Evolutionary conservation across 2,113 vertebrate species (phyloP).

Genomic region (Aramus guarauna): DNA sequence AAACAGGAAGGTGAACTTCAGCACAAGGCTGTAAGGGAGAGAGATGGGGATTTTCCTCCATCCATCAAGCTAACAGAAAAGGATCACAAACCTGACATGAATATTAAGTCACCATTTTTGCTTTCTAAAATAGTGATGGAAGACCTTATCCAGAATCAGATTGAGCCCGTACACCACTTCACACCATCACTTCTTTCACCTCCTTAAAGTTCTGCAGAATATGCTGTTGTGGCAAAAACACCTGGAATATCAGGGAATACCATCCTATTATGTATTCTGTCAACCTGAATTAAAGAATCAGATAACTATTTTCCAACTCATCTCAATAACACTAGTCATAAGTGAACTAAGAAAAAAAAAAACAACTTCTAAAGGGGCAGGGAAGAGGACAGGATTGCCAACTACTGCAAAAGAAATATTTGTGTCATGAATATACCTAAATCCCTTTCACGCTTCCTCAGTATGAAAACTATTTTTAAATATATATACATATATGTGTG

Average conservation of each 20-base stretch:
- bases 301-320: background rate
- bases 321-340: background rate
- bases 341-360: background rate
- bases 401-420: background rate
- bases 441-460: background rate
- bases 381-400: background rate
- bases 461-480: background rate
- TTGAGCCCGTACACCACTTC: background rate
- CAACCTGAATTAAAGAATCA: background rate
- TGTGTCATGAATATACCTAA: background rate
- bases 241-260: background rate
- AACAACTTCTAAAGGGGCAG: background rate
- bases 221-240: background rate
- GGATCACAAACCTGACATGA: background rate
- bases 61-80: background rate
- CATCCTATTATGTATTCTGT: background rate
- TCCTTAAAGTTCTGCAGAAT: background rate
- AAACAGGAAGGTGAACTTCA: background rate
- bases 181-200: background rate
- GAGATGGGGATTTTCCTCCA: background rate
- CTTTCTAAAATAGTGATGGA: background rate
- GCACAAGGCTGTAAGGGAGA: background rate
- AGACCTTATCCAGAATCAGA: background rate
- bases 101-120: background rate
- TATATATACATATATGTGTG: no score